Conservation (phyloP, 2,888 invertebrate genomes). For the Entomobrya proxima region DNA sequence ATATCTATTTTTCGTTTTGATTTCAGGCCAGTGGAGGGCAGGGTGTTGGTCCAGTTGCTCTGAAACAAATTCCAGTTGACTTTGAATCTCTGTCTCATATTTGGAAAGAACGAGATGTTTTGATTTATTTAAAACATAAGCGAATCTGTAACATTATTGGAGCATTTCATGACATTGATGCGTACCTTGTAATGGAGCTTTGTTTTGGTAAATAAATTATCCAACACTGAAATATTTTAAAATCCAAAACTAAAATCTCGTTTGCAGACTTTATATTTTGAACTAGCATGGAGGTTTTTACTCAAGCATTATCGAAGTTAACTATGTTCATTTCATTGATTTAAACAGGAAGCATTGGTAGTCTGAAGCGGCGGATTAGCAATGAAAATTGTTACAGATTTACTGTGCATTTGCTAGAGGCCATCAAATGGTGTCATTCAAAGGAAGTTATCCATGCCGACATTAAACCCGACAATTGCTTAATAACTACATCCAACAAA, state of each 20-base stretch:
- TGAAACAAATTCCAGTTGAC: background rate
- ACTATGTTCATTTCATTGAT: no score
- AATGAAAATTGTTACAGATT: no score
- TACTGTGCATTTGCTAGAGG: background rate
- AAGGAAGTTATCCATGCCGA: conserved; percentile 8
- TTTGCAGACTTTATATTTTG: no score
- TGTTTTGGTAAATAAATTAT: no score
- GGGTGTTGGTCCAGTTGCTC: background rate
- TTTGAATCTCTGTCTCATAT: background rate
- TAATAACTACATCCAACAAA: background rate
- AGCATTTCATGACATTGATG: background rate
- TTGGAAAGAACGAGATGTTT: conserved; percentile 9
- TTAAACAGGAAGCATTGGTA: background rate
- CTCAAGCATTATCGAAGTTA: no score
- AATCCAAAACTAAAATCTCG: no score
- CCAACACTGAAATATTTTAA: no score
- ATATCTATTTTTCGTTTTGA: no score
- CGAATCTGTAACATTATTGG: background rate
- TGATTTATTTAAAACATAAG: background rate
- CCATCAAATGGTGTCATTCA: background rate
- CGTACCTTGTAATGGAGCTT: background rate
- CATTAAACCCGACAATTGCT: conserved; percentile 36
- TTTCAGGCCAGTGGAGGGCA: background rate
- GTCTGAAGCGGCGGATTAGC: background rate
- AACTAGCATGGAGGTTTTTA: no score